Evolutionary conservation across 2,113 vertebrate species (phyloP), one percentile per base, ranked within the genome.

Genomic region (Eurypyga helias): DNA sequence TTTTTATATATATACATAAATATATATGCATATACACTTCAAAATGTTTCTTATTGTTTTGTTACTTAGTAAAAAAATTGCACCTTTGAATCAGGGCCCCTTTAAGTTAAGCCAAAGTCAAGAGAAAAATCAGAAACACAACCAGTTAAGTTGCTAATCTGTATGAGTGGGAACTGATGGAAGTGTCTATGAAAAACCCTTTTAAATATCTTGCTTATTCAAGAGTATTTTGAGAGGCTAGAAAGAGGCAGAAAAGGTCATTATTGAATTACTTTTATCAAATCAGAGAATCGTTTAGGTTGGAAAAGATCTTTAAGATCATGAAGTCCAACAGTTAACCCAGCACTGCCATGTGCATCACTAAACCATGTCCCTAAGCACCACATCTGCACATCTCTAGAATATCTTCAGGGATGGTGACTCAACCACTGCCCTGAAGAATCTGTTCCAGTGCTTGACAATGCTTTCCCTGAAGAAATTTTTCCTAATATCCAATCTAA

Each of bases 1-100:
- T n/a, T n/a, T n/a, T n/a, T 8, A 57, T 25, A 49, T 11, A 45
- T 49, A 55, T 19, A 18, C 1, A 65, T 31, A 62, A 12, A 29
- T 9, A 11, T 16, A 43, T 2, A 8, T 0, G 41, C 41, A 62
- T 0, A 48, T 0, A 26, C 7, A 38, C 15, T 76, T 87, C 23
- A 72, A 85, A 93, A 76, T 51, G 10, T 5, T 45, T 26, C 11
- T 43, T 67, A 33, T n/a, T 71, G 1, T 45, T 83, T 41, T 34
- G 12, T 11, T 60, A 46, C 66, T 91, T 85, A 64, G 19, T n/a
- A 52, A 66, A 75, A 77, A 90, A 71, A 11, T 1, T 41, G 4
- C 1, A 36, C 60, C 16, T 70, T 91, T 79, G 13, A 79, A 55
- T 69, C 20, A 79, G 3, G 1, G 3, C 7, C 19, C 11, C 24